A percentile compares a stretch with the other conserved stretches of the same genome.
Conservation (phyloP, 1,140 invertebrate genomes). For the Tachypleus tridentatus region DNA sequence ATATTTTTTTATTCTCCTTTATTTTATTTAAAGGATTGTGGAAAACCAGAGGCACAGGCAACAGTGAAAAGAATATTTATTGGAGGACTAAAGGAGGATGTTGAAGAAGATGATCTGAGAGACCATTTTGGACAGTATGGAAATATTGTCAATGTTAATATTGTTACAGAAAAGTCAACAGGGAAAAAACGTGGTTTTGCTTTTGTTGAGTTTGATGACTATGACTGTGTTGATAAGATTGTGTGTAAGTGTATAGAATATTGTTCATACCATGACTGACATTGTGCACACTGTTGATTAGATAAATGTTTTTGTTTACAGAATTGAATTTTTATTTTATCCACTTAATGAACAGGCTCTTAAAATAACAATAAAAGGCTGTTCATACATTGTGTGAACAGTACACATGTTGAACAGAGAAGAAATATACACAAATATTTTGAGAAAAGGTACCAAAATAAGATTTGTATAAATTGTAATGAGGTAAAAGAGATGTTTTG, state of each 20-base stretch:
- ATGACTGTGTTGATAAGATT: constrained; percentile 94
- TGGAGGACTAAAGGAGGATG: constrained; percentile 74
- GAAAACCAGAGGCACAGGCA: constrained; percentile 74
- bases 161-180: constrained; percentile 75
- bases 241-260: constrained; percentile 36
- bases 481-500: too few relatives aligned
- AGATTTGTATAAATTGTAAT: too few relatives aligned
- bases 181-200: constrained; percentile 87
- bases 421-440: too few relatives aligned
- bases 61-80: constrained; percentile 94
- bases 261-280: too few relatives aligned
- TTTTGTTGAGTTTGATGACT: constrained; percentile 92
- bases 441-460: too few relatives aligned
- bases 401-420: too few relatives aligned
- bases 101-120: constrained; percentile 72
- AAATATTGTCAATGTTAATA: constrained; percentile 63
- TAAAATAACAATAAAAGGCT: too few relatives aligned
- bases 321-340: too few relatives aligned
- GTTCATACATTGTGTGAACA: too few relatives aligned
- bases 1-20: constrained; percentile 41
- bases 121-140: constrained; percentile 72
- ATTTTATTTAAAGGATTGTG: constrained; percentile 55
- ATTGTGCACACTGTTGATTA: too few relatives aligned
- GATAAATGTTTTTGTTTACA: too few relatives aligned
- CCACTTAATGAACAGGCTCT: too few relatives aligned